Evolutionary conservation across 2,113 vertebrate species (phyloP).

Genomic region (western clawed frog (Xenopus tropicalis)): UCB_Xtro_10.0 CM004445.2:58776501-58777000

Average conservation of each 20-base stretch:
- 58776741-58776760: slow-evolving; percentile 45
- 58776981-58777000: no score
- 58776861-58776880: neutral
- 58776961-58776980: no score
- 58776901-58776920: no score
- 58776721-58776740: slow-evolving; percentile 47
- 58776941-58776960: no score
- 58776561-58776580: no score
- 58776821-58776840: neutral
- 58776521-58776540: no score
- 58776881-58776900: neutral
- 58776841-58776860: neutral
- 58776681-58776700: slow-evolving; percentile 66
- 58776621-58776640: neutral
- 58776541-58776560: no score
- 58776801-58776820: slow-evolving; percentile 33
- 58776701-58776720: slow-evolving; percentile 48
- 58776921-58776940: neutral
- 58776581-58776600: no score
- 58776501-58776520: no score
- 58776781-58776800: slow-evolving; percentile 43
- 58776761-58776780: slow-evolving; percentile 48
- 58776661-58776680: slow-evolving; percentile 66
- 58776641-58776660: slow-evolving; percentile 49
- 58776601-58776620: no score